phyloP scores from a whole-genome alignment of 1,140 invertebrate genomes.

The Caenorhabditis briggsae region DNA sequence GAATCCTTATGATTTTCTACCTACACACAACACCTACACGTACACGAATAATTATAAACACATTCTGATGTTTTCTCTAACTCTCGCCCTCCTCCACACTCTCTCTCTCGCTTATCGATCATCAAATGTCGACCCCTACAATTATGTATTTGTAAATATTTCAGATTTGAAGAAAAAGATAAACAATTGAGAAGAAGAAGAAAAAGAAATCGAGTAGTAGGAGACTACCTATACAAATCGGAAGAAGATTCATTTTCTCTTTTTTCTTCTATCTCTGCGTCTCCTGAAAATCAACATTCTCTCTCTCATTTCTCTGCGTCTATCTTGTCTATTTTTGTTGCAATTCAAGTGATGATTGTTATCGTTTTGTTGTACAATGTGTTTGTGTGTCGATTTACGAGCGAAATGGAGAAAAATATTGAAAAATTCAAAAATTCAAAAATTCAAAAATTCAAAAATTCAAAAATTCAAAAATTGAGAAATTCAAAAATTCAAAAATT shows the following conservation, averaged over 20 bases:
- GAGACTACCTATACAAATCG: not conserved
- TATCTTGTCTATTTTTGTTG: not conserved
- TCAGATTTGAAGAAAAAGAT: not conserved
- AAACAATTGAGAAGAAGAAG: not conserved
- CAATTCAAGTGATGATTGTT: not conserved
- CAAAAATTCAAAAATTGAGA: too few relatives aligned
- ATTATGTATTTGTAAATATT: too few relatives aligned
- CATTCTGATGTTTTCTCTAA: too few relatives aligned
- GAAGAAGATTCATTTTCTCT: not conserved
- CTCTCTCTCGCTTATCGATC: too few relatives aligned
- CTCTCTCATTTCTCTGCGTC: not conserved
- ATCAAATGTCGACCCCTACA: not conserved
- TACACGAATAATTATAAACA: too few relatives aligned
- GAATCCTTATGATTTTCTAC: too few relatives aligned
- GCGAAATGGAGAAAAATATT: too few relatives aligned
- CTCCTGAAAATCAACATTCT: not conserved
- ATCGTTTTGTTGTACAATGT: slow-evolving; percentile 28
- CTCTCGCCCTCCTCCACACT: not conserved
- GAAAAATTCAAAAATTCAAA: too few relatives aligned
- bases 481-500: too few relatives aligned
- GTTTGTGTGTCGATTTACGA: not conserved
- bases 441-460: too few relatives aligned
- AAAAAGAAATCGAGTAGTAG: not conserved
- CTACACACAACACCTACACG: too few relatives aligned
- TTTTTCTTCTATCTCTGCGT: too few relatives aligned